Base-by-base conservation (phyloP, 2,888 invertebrate species). In the Melieria picta region DNA sequence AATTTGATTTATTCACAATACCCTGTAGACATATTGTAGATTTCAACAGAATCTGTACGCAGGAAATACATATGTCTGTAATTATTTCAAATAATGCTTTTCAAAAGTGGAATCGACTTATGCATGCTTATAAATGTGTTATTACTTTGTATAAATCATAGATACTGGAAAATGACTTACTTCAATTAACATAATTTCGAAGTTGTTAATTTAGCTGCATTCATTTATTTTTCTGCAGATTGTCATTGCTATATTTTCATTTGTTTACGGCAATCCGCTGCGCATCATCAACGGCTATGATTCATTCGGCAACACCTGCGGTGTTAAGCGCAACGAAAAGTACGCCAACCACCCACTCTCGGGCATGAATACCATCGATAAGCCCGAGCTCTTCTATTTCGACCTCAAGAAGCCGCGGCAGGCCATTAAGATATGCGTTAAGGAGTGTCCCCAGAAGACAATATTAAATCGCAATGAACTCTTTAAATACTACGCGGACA, bases 291-390 rank as follows among this genome's bases (percentile, higher is more conserved):
- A 96, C 89, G 97, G 97, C 16, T 96, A 94, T 86, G 97, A 97
- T 85, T 96, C 95, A 70, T 97, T 95, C 88, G 97, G 97, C 7
- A 97, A 98, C 84, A 96, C 96, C 48, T 98, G 98, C 86, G 97
- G 97, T 13, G 92, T 93, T 43, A 91, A 91, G 80, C 88, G 88
- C 77, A 97, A 97, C 86, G 92, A 91, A 78, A 91, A 91, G 77
- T 90, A 94, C 74, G 91, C 91, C 7, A 90, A 92, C 77, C 90
- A 93, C 81, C 91, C 93, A 4, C 85, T 93, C 63, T 94, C 96
- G 42, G 97, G 97, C 10, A 89, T 92, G 79, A 93, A 94, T 83
- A 95, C 94, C 56, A 89, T 90, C 45, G 91, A 94, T 77, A 93
- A 93, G 82, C 93, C 92, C 78, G 93, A 91, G 83, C 88, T 98